Evolutionary conservation across 2,888 invertebrate genomes (phyloP).

Genomic region (Acanthacorydalis orientalis): DNA sequence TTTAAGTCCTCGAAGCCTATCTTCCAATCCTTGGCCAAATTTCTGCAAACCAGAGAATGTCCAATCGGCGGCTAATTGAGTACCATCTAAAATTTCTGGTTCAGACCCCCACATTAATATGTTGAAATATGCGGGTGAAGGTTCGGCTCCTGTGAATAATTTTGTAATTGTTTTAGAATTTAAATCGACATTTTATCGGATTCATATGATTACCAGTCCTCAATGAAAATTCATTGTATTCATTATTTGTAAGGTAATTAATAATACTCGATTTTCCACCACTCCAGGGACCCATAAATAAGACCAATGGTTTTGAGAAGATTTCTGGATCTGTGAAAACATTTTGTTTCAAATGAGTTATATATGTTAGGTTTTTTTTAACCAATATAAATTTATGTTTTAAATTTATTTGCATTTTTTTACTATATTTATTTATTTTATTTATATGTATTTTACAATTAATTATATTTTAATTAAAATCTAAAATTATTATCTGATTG

Average conservation of each 20-base stretch:
- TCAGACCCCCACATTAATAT: conserved; percentile 78
- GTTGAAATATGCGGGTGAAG: conserved; percentile 84
- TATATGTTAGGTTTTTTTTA: too few relatives aligned
- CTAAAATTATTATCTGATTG: too few relatives aligned
- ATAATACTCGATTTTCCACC: conserved; percentile 90
- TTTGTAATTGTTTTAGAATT: background rate
- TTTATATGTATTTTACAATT: too few relatives aligned
- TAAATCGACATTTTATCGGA: background rate
- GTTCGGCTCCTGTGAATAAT: conserved; percentile 63
- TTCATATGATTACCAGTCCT: conserved; percentile 54
- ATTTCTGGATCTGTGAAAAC: conserved; percentile 64
- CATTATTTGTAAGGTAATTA: conserved; percentile 79
- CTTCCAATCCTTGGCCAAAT: conserved; percentile 86
- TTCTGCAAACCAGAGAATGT: conserved; percentile 87
- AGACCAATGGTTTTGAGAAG: conserved; percentile 79
- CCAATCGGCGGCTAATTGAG: conserved; percentile 88
- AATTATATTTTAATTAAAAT: too few relatives aligned
- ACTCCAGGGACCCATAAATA: conserved; percentile 94
- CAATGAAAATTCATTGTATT: conserved; percentile 65
- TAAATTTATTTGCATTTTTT: too few relatives aligned
- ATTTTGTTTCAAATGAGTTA: background rate
- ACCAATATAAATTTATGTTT: too few relatives aligned
- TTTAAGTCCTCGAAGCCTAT: conserved; percentile 66
- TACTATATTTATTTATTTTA: too few relatives aligned
- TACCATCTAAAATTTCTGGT: conserved; percentile 75